These are phyloP conservation scores for Eudyptes chrysolophus DNA, from an alignment of 2,113 vertebrate genomes.

Conservation along the genomic window DNA sequence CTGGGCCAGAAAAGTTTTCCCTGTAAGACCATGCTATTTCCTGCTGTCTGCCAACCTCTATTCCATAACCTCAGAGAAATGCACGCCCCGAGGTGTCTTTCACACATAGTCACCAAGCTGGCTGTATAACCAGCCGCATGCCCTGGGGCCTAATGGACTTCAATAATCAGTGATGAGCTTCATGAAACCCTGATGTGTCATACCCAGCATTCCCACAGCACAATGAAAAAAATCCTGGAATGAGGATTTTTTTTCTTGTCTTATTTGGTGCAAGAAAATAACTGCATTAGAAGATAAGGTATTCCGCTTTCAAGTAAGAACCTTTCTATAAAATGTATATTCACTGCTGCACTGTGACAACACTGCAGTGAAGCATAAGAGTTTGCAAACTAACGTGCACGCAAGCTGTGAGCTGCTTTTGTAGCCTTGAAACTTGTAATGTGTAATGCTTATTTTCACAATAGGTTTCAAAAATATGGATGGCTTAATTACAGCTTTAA, in stretches of 20 bases:
- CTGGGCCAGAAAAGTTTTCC: background rate
- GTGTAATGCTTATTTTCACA: background rate
- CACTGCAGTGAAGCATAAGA: background rate
- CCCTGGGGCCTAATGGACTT: background rate
- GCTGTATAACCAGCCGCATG: background rate
- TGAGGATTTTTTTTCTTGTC: background rate
- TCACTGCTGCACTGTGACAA: background rate
- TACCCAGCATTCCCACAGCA: background rate
- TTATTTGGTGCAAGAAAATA: background rate
- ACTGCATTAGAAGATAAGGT: background rate
- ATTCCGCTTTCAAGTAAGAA: background rate
- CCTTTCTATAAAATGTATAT: background rate
- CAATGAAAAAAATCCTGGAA: background rate
- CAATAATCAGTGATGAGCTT: background rate
- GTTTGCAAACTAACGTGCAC: background rate
- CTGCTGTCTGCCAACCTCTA: background rate
- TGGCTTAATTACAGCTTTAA: slow-evolving; percentile 59
- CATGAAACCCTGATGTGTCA: background rate
- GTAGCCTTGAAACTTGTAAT: background rate
- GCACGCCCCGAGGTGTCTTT: background rate
- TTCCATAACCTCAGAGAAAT: background rate
- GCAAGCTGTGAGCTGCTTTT: background rate
- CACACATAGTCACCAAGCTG: background rate
- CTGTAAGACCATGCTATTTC: background rate
- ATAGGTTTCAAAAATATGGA: slow-evolving; percentile 18